Evolutionary conservation across 1,140 invertebrate species (phyloP), one percentile per base, ranked within the genome.

Genomic region (Sogatella furcifera): DNA sequence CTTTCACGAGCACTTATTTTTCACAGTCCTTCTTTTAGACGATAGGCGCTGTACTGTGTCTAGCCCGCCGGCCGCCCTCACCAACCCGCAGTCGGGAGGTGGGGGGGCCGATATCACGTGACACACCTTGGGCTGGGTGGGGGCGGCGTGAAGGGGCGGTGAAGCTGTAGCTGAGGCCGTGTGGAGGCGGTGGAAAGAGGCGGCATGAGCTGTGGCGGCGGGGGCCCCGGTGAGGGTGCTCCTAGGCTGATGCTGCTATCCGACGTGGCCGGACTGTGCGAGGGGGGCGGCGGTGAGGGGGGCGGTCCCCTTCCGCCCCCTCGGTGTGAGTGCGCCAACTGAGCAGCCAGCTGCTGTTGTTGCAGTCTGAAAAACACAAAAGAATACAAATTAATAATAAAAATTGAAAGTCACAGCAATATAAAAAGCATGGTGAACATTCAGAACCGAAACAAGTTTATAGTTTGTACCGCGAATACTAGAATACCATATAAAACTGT

Each of bases 331-430:
- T 68, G 68, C 1, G 65, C 64, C 42, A 70, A 54, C 61, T 70
- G 69, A 3, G 69, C 67, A 34, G 68, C 68, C 19, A 69, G 52
- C 34, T 71, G 69, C 54, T 71, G 69, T 62, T 71, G 69, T 65
- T 72, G 69, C 67, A 72, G 63, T 59, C 70, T 71, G 65, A 49
- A 49, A 49, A 8, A 49, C 10, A 49, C 21, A 49, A 49, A 49
- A 2, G 9, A 44, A 5, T 2, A 38, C 3, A 38, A 38, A 8
- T 38, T 38, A 38, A 10, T n/a, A n/a, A n/a, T n/a, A n/a, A 38
- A 38, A 38, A 9, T 10, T 38, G 34, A 38, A 4, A 13, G 11
- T 8, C 11, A 38, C 34, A 38, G 31, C n/a, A n/a, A n/a, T n/a
- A n/a, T n/a, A n/a, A n/a, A n/a, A n/a, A n/a, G n/a, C n/a, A n/a